phyloP scores from a whole-genome alignment of 2,888 invertebrate species.

The Brachypalpus laphriformis region DNA sequence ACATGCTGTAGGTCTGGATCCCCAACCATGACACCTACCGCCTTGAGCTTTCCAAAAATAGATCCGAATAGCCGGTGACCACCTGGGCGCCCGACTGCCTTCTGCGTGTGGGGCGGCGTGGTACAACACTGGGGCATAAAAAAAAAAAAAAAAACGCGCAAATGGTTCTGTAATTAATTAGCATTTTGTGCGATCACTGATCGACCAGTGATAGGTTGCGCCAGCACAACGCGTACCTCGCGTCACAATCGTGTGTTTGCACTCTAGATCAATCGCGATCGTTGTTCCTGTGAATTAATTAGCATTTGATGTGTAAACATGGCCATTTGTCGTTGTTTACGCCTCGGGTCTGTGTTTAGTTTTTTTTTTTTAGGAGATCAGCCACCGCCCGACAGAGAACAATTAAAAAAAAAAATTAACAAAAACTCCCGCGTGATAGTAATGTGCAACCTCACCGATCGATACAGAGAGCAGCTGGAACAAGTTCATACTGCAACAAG shows the following conservation, averaged over 20 bases:
- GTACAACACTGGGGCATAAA: not conserved
- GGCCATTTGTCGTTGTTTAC: slow-evolving; percentile 60
- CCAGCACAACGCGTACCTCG: slow-evolving; percentile 3
- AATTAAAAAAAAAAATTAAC: slow-evolving; percentile 30
- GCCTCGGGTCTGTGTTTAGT: not conserved
- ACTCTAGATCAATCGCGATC: slow-evolving; percentile 46
- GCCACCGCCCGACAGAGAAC: slow-evolving; percentile 12
- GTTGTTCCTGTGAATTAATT: slow-evolving; percentile 59
- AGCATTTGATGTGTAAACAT: slow-evolving; percentile 68
- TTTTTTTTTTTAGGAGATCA: slow-evolving; percentile 15
- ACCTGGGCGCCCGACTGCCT: slow-evolving; percentile 44
- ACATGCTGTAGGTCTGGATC: not conserved
- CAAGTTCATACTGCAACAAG: slow-evolving; percentile 65
- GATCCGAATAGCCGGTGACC: slow-evolving; percentile 16
- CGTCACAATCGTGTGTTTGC: slow-evolving; percentile 24
- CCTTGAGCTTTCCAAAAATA: slow-evolving; percentile 52
- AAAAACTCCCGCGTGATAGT: slow-evolving; percentile 25
- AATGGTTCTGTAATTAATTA: slow-evolving; percentile 36
- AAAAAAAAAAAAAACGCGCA: not conserved
- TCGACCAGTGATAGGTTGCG: slow-evolving; percentile 28
- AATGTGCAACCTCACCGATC: not conserved
- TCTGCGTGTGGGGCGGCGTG: not conserved
- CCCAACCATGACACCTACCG: slow-evolving; percentile 18
- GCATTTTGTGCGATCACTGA: slow-evolving; percentile 23
- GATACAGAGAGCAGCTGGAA: slow-evolving; percentile 62